Percentiles rank a stretch among this genome's conserved stretches.
Conservation (phyloP, 2,888 invertebrate genomes). For the Microctonus aethiopoides region DNA sequence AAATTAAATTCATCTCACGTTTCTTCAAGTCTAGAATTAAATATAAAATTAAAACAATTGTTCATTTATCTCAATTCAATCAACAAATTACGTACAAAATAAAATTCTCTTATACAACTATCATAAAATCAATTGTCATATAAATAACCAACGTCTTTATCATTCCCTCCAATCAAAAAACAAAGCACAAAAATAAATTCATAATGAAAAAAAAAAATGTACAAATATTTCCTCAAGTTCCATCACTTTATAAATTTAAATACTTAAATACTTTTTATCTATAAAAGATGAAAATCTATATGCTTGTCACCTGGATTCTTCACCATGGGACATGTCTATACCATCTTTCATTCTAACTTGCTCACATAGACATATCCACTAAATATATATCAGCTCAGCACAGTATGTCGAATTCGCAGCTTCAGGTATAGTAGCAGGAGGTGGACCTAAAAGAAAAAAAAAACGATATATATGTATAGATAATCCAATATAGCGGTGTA, state of each 20-base stretch:
- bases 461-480: too few relatives aligned
- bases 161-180: too few relatives aligned
- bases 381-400: too few relatives aligned
- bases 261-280: constrained; percentile 33
- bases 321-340: neutral
- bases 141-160: too few relatives aligned
- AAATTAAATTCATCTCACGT: constrained; percentile 8
- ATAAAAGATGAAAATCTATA: constrained; percentile 44
- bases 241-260: neutral
- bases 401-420: constrained; percentile 32
- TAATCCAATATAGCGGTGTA: constrained; percentile 49
- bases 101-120: too few relatives aligned
- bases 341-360: neutral
- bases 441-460: constrained; percentile 24
- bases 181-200: neutral
- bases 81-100: neutral
- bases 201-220: neutral
- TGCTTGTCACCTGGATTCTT: constrained; percentile 44
- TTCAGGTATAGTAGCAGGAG: constrained; percentile 38
- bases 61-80: neutral
- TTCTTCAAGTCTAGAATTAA: neutral
- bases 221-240: constrained; percentile 2
- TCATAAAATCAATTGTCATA: neutral
- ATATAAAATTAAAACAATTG: neutral
- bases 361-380: constrained; percentile 15